phyloP scores from a whole-genome alignment of 2,888 invertebrate genomes.

The Empis stercorea region DNA sequence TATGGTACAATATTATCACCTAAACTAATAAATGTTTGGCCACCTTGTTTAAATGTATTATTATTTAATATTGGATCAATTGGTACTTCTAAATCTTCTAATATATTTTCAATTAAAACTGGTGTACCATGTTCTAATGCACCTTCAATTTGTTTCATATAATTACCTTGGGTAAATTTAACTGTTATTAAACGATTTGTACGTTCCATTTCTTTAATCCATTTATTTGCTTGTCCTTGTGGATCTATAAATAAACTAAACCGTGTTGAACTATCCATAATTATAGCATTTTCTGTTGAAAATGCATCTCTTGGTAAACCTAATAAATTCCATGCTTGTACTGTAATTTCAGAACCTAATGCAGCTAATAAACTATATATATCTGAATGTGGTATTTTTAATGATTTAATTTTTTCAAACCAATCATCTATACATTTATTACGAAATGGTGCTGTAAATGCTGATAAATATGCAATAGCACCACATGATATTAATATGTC shows the following conservation, averaged over 20 bases:
- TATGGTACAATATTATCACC: slow-evolving; percentile 77
- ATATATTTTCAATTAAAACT: slow-evolving; percentile 72
- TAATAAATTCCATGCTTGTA: slow-evolving; percentile 63
- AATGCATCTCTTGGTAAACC: slow-evolving; percentile 74
- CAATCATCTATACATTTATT: slow-evolving; percentile 50
- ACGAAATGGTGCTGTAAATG: slow-evolving; percentile 62
- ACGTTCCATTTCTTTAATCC: slow-evolving; percentile 77
- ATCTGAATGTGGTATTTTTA: slow-evolving; percentile 65
- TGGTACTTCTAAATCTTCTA: slow-evolving; percentile 72
- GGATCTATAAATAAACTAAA: slow-evolving; percentile 90
- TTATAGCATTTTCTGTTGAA: slow-evolving; percentile 79
- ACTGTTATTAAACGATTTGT: slow-evolving; percentile 29
- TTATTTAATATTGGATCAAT: slow-evolving; percentile 68
- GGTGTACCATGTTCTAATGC: slow-evolving; percentile 61
- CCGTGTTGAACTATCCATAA: slow-evolving; percentile 66
- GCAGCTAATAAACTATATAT: slow-evolving; percentile 58
- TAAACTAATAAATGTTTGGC: slow-evolving; percentile 60
- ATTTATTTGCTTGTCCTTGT: slow-evolving; percentile 84
- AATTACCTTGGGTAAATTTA: slow-evolving; percentile 33
- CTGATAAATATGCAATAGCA: slow-evolving; percentile 78
- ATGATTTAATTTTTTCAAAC: slow-evolving; percentile 52
- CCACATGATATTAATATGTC: slow-evolving; percentile 82
- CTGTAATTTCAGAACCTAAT: slow-evolving; percentile 70
- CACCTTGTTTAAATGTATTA: slow-evolving; percentile 68
- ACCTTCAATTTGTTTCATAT: slow-evolving; percentile 44